phyloP scores from a whole-genome alignment of 2,113 vertebrate genomes.

The Saguinus imperator region DNA sequence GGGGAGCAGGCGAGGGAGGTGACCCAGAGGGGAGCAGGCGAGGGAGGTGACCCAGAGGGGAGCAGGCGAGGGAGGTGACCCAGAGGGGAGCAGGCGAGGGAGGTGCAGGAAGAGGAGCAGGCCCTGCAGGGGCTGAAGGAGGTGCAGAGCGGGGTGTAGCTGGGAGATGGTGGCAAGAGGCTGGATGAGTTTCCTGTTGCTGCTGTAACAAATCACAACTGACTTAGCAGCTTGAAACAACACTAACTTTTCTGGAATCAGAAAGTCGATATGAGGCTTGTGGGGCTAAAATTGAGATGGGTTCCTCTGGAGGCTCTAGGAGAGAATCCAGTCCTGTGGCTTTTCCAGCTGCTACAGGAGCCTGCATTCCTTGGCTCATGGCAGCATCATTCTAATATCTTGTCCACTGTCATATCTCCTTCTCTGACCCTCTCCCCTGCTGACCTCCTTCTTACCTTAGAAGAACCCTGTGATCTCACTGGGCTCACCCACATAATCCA shows the following conservation, averaged over 20 bases:
- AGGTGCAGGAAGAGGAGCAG: too few relatives aligned
- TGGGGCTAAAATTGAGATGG: neutral
- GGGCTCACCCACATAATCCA: accelerated
- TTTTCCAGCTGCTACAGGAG: neutral
- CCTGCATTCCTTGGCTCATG: neutral
- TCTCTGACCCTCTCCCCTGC: too few relatives aligned
- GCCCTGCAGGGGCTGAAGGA: neutral
- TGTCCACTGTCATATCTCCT: accelerated
- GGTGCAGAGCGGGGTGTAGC: accelerated
- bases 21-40: too few relatives aligned
- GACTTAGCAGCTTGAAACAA: neutral
- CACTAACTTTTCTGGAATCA: accelerated
- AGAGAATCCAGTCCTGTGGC: accelerated
- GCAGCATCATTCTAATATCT: too few relatives aligned
- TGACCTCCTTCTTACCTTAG: neutral
- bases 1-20: neutral
- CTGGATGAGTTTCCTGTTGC: accelerated
- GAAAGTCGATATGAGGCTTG: neutral
- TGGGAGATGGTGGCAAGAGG: neutral
- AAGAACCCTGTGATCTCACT: too few relatives aligned
- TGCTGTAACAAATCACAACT: neutral
- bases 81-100: neutral
- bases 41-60: neutral
- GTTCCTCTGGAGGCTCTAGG: neutral
- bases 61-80: too few relatives aligned